These are phyloP conservation scores for Momotus momota DNA, from an alignment of 2,797 vertebrate genomes.

Conservation along the genomic window DNA sequence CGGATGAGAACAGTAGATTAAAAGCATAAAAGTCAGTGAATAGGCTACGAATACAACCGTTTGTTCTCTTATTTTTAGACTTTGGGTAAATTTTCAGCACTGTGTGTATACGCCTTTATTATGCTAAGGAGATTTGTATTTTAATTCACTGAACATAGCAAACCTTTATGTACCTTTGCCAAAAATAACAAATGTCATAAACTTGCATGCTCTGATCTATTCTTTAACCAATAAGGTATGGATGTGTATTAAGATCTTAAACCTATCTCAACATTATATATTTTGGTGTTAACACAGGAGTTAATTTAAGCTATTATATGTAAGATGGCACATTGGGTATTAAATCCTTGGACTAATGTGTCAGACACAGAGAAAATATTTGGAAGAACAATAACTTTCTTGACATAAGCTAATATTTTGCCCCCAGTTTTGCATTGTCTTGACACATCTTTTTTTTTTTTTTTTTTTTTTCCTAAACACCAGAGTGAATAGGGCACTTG, in stretches of 20 bases:
- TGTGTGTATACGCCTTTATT: background rate
- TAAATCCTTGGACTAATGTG: background rate
- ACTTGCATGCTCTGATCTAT: background rate
- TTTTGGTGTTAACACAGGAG: background rate
- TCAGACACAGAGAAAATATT: background rate
- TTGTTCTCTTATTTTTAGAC: conserved; percentile 4
- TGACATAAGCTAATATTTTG: background rate
- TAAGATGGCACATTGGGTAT: background rate
- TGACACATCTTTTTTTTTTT: background rate
- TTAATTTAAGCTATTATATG: background rate
- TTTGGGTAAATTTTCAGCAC: conserved; percentile 1
- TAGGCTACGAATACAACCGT: background rate
- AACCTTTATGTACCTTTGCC: conserved; percentile 23
- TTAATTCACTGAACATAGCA: conserved; percentile 16
- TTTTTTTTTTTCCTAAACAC: background rate
- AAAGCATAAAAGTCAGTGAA: background rate
- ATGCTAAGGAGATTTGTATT: conserved; percentile 32
- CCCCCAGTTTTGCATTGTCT: background rate
- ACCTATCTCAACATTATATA: background rate
- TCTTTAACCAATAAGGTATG: background rate
- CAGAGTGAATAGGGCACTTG: background rate
- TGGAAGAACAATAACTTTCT: background rate
- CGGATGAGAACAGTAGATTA: background rate
- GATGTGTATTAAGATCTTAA: background rate
- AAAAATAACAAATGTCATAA: conserved; percentile 1